These are phyloP conservation scores for Synanthedon myopaeformis DNA, from an alignment of 2,888 invertebrate species.

Conservation along the genomic window DNA sequence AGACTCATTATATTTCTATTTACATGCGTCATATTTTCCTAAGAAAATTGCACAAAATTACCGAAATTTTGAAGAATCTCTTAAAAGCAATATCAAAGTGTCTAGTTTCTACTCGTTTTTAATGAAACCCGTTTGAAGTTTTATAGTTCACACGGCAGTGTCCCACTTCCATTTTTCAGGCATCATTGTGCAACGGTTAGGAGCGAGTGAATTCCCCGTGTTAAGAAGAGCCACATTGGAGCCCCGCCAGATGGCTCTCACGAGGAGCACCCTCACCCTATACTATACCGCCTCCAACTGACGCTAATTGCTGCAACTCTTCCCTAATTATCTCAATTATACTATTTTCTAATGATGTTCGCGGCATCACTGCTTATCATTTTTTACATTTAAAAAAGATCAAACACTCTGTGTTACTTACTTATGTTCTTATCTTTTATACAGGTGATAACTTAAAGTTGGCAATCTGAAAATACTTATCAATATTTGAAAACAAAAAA, in stretches of 20 bases:
- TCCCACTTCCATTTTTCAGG: neutral
- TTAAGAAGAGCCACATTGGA: constrained; percentile 54
- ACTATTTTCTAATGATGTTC: constrained; percentile 31
- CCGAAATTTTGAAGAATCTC: neutral
- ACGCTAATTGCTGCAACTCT: constrained; percentile 64
- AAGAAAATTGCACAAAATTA: no score
- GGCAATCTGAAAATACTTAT: no score
- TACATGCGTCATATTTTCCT: no score
- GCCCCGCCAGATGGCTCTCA: constrained; percentile 57
- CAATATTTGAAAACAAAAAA: no score
- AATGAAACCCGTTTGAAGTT: constrained; percentile 11
- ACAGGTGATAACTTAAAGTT: no score
- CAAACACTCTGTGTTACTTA: no score
- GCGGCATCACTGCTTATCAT: constrained; percentile 13
- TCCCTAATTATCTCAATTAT: constrained; percentile 51
- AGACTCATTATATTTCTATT: no score
- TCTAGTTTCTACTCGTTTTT: constrained; percentile 13
- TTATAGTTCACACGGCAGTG: neutral
- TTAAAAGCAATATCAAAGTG: neutral
- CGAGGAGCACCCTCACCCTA: constrained; percentile 51
- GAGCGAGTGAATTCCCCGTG: constrained; percentile 34
- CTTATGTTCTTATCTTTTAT: no score
- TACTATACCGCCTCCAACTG: constrained; percentile 34
- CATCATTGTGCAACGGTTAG: constrained; percentile 33
- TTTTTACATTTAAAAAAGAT: neutral